Evolutionary conservation across 2,797 vertebrate species (phyloP).

Genomic region (Sebastes oblongus): DNA sequence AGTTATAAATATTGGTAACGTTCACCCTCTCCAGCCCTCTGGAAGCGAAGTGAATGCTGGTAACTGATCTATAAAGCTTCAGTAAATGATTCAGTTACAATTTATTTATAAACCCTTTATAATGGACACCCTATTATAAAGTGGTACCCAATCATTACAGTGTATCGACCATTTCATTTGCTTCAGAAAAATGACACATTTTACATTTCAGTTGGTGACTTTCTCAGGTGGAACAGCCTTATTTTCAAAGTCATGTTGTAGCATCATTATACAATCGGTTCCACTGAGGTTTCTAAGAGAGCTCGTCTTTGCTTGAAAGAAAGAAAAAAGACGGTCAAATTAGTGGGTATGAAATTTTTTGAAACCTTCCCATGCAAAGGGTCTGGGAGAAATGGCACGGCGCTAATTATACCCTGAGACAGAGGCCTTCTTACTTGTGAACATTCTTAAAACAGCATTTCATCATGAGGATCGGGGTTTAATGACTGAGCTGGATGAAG

Average conservation of each 20-base stretch:
- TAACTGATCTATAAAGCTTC: not conserved
- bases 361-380: constrained; percentile 41
- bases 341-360: constrained; percentile 49
- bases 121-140: not conserved
- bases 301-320: constrained; percentile 12
- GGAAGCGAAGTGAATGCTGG: not conserved
- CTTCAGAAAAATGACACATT: not conserved
- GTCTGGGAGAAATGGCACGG: constrained; percentile 48
- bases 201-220: not conserved
- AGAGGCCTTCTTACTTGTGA: constrained; percentile 51
- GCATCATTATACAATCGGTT: constrained; percentile 38
- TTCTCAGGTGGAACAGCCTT: constrained; percentile 12
- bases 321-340: constrained; percentile 54
- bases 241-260: constrained; percentile 29
- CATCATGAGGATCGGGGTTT: constrained; percentile 70
- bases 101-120: not conserved
- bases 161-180: not conserved
- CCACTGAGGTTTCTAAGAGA: constrained; percentile 20
- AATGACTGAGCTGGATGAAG: constrained; percentile 69
- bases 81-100: not conserved
- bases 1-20: not conserved
- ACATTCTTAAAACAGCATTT: constrained; percentile 73
- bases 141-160: not conserved
- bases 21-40: not conserved
- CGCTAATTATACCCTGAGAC: constrained; percentile 68